These are phyloP conservation scores for Teleopsis dalmanni DNA, from an alignment of 1,140 invertebrate species.

Conservation along the genomic window DNA sequence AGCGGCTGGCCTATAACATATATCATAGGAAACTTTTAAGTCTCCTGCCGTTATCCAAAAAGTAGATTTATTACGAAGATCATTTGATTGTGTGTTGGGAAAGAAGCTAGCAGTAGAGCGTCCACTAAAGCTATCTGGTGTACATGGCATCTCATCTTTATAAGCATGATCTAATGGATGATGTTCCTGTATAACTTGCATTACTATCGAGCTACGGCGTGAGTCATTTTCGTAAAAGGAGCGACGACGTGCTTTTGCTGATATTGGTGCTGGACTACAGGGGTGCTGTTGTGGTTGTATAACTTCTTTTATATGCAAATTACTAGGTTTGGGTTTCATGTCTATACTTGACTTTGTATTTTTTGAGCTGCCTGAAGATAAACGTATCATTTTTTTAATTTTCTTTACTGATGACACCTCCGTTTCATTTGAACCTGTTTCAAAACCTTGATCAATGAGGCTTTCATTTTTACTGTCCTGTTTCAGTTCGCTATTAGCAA, in stretches of 20 bases:
- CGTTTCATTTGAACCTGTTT: conserved; percentile 34
- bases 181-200: conserved; percentile 37
- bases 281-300: conserved; percentile 18
- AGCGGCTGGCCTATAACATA: conserved; percentile 21
- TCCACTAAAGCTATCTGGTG: conserved; percentile 13
- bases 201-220: conserved; percentile 30
- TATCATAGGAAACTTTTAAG: conserved; percentile 26
- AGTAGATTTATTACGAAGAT: conserved; percentile 22
- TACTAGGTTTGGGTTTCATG: too few species aligned
- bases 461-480: conserved; percentile 17
- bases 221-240: conserved; percentile 10
- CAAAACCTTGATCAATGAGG: conserved; percentile 36
- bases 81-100: conserved; percentile 28
- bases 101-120: conserved; percentile 27
- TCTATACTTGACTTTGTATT: too few species aligned
- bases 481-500: too few species aligned
- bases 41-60: conserved; percentile 33
- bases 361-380: too few species aligned
- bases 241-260: conserved; percentile 11
- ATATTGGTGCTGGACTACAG: conserved; percentile 19
- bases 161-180: conserved; percentile 24
- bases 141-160: neutral
- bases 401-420: too few species aligned
- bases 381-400: too few species aligned
- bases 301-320: too few species aligned